These are phyloP conservation scores for Rhagologus leucostigma DNA, from an alignment of 2,113 vertebrate species.

Conservation along the genomic window DNA sequence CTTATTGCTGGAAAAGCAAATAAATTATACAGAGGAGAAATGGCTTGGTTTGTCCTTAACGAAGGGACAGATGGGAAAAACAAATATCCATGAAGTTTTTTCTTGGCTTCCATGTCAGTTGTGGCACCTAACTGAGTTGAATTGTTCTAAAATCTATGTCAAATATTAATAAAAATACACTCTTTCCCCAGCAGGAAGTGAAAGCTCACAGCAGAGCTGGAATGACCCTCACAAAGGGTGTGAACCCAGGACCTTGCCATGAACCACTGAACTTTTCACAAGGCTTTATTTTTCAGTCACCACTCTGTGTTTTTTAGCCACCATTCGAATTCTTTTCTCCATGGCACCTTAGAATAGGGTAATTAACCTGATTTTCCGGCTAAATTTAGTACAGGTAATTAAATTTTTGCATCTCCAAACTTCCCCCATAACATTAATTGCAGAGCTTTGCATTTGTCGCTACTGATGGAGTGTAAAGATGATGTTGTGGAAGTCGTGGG, in stretches of 20 bases:
- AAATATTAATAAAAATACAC: not conserved
- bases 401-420: not conserved
- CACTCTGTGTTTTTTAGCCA: not conserved
- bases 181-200: not conserved
- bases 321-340: not conserved
- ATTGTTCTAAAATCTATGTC: not conserved
- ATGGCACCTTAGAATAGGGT: not conserved
- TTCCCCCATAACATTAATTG: not conserved
- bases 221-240: not conserved
- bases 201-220: not conserved
- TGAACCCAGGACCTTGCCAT: not conserved
- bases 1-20: not conserved
- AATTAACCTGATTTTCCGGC: not conserved
- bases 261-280: not conserved
- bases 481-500: not conserved
- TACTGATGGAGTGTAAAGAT: not conserved
- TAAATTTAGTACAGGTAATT: not conserved
- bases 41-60: accelerated
- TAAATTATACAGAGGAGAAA: not conserved
- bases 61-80: no score
- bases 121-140: not conserved
- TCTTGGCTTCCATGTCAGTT: not conserved
- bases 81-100: not conserved
- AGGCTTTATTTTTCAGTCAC: not conserved
- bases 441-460: not conserved